Conservation (phyloP, 2,113 vertebrate species). For the Peromyscus maniculatus region DNA sequence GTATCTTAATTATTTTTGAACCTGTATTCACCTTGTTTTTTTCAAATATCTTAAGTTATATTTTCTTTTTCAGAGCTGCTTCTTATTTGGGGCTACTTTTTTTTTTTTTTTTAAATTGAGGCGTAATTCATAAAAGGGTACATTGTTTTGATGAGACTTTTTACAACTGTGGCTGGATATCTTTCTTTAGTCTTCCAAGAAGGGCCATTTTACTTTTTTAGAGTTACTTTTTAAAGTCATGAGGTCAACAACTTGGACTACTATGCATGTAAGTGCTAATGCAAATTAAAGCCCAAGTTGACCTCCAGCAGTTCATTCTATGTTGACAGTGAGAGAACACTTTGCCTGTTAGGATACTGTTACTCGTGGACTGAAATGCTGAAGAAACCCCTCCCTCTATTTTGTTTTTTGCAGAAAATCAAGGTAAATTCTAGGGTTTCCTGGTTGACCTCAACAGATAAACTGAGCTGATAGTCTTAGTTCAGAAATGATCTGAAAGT, state of each 20-base stretch:
- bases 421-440: slow-evolving; percentile 77
- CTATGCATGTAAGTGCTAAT: slow-evolving; percentile 60
- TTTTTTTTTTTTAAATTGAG: slow-evolving; percentile 22
- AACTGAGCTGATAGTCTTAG: slow-evolving; percentile 62
- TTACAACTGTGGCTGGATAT: slow-evolving; percentile 60
- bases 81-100: slow-evolving; percentile 67
- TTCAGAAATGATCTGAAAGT: slow-evolving; percentile 67
- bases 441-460: slow-evolving; percentile 80
- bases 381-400: slow-evolving; percentile 68
- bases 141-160: slow-evolving; percentile 51
- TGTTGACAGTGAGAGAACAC: slow-evolving; percentile 76
- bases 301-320: slow-evolving; percentile 67
- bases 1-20: slow-evolving; percentile 76
- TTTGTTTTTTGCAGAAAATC: slow-evolving; percentile 55
- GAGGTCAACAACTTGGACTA: slow-evolving; percentile 56
- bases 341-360: slow-evolving; percentile 62
- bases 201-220: slow-evolving; percentile 66
- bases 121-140: slow-evolving; percentile 64
- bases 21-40: slow-evolving; percentile 64
- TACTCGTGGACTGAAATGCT: slow-evolving; percentile 78
- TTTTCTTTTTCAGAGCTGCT: slow-evolving; percentile 83
- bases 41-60: slow-evolving; percentile 84
- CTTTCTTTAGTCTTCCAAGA: slow-evolving; percentile 76
- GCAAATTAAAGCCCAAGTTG: slow-evolving; percentile 58
- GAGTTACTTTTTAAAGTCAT: slow-evolving; percentile 62